Base-by-base conservation (phyloP, 2,888 invertebrate species). In the Epicampocera succincta region DNA sequence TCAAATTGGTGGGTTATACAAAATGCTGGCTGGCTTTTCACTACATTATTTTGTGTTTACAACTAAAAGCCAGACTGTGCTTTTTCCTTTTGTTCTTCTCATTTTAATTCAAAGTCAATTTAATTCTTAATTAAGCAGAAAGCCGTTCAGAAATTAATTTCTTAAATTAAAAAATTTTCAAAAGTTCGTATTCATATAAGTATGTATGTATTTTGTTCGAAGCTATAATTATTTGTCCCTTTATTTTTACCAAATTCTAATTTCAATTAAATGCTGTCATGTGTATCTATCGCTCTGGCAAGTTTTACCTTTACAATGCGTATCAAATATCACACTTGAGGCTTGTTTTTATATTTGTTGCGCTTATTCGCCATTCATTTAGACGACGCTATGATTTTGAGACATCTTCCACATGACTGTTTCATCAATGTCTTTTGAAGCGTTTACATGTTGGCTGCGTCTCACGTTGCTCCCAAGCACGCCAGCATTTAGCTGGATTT, bases 251-350 rank as follows among this genome's bases (percentile, higher is more conserved):
- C 15, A 4, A 58, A 54, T 54, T 71, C 12, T 40, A 29, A 15
- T n/a, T 66, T 61, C 46, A 46, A 69, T 68, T 73, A 61, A 60
- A 54, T 40, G 40, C 69, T 73, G 77, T 74, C 77, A 78, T 74
- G 77, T 78, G 79, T 83, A 76, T 68, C 79, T 54, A 76, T 68
- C 79, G 46, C 71, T 63, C 76, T 77, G 76, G 58, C 46, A 77
- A 81, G 69, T 46, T 68, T 84, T 85, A 84, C 84, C 84, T 85
- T 83, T 79, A 81, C 83, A 83, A 78, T 82, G 87, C 87, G 87
- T 89, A 89, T 89, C 89, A 85, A 87, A 88, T 89, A 88, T 87
- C 89, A 86, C 89, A 89, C 88, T 87, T 87, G 88, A 86, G 75
- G 83, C 42, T 73, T 60, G n/a, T n/a, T n/a, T n/a, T n/a, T n/a